Percentiles rank a stretch among this genome's conserved stretches.
These are phyloP conservation scores for Stictonetta naevosa DNA, from an alignment of 2,113 vertebrate genomes.

Conservation along the genomic window DNA sequence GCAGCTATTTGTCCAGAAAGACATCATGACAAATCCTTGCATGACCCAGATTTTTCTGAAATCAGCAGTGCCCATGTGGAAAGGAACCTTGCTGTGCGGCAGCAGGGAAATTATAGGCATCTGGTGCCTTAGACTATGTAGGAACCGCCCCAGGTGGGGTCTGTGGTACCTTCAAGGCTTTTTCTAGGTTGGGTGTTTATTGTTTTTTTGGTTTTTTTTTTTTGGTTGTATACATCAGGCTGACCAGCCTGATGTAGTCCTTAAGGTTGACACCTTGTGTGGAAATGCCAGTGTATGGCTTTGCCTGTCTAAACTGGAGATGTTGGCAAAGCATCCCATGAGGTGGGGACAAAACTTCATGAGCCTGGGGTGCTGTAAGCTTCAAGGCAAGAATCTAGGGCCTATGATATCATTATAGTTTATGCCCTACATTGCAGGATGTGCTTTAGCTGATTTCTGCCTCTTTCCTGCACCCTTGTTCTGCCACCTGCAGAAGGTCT, in stretches of 20 bases:
- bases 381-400: neutral
- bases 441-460: neutral
- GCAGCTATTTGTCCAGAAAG: neutral
- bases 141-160: neutral
- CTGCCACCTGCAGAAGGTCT: neutral
- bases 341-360: neutral
- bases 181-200: neutral
- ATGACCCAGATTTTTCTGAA: neutral
- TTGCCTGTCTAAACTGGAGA: neutral
- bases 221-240: neutral
- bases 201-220: no score
- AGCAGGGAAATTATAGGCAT: neutral
- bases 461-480: neutral
- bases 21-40: neutral
- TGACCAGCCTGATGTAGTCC: neutral
- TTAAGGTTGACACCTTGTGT: neutral
- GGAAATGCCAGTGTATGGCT: neutral
- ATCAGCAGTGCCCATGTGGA: neutral
- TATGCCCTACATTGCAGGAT: fast-evolving
- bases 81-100: neutral
- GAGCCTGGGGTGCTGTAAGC: neutral
- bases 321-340: neutral
- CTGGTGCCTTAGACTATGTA: fast-evolving
- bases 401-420: fast-evolving
- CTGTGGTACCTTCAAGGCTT: neutral